Conservation (phyloP, 2,113 vertebrate species). For the Takifugu bimaculatus region DNA sequence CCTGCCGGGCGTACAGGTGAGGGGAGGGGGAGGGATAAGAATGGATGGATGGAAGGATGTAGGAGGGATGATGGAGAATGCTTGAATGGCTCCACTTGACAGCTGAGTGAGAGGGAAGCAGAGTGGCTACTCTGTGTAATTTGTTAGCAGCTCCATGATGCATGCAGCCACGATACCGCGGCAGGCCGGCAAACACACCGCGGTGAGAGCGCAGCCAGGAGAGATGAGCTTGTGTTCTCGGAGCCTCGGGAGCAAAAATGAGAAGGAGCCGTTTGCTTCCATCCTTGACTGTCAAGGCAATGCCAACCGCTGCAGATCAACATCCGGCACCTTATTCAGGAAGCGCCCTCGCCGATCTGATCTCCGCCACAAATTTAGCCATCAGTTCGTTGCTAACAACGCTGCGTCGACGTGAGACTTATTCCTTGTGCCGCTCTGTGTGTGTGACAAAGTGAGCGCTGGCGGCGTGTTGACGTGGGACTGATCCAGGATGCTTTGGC, state of each 20-base stretch:
- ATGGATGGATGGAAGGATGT: conserved; percentile 44
- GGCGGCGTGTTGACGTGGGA: conserved; percentile 63
- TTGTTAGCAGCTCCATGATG: conserved; percentile 72
- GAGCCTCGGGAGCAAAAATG: neutral
- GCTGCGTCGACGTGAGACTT: conserved; percentile 47
- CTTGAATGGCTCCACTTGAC: conserved; percentile 72
- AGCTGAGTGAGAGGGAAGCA: conserved; percentile 73
- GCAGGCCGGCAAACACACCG: conserved; percentile 47
- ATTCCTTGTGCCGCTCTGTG: conserved; percentile 17
- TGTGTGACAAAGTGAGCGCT: conserved; percentile 25
- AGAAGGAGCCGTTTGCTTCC: conserved; percentile 12
- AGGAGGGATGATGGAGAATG: conserved; percentile 56
- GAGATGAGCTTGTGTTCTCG: neutral
- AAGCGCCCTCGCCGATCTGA: conserved; percentile 27
- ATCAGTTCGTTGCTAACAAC: conserved; percentile 57
- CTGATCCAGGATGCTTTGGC: conserved; percentile 68
- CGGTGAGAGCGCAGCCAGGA: conserved; percentile 15
- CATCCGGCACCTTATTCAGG: conserved; percentile 9
- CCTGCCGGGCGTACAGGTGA: conserved; percentile 39
- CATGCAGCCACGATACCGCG: conserved; percentile 67
- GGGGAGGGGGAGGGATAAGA: conserved; percentile 15
- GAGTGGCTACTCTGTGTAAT: conserved; percentile 74
- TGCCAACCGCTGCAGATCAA: conserved; percentile 7
- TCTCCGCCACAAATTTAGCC: conserved; percentile 57
- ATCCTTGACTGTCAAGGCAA: conserved; percentile 13